A percentile compares a stretch with the other conserved stretches of the same genome.
phyloP scores from a whole-genome alignment of 2,113 vertebrate genomes.

The Hirundichthys speculiger region DNA sequence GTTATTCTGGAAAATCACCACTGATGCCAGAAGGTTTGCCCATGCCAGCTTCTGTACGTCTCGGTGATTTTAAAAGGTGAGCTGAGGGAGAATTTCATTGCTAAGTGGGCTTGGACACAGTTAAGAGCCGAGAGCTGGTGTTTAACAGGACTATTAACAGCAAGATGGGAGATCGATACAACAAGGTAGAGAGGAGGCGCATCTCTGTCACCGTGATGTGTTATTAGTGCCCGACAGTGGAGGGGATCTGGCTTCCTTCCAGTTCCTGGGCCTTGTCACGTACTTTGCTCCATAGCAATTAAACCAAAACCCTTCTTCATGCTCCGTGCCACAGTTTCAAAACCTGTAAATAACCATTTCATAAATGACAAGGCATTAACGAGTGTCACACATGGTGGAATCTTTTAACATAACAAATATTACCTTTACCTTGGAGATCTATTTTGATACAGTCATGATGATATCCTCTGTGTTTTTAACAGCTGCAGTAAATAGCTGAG shows the following conservation, averaged over 20 bases:
- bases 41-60: conserved; percentile 33
- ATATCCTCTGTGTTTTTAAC: conserved; percentile 39
- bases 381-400: conserved; percentile 23
- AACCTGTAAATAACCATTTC: conserved; percentile 67
- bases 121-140: conserved; percentile 87
- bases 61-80: conserved; percentile 54
- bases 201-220: conserved; percentile 84
- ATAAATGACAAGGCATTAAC: conserved; percentile 66
- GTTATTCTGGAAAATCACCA: background rate
- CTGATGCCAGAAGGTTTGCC: conserved; percentile 16
- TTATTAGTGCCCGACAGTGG: conserved; percentile 82
- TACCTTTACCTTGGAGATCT: conserved; percentile 50
- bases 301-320: conserved; percentile 56
- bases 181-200: conserved; percentile 80
- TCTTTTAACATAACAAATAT: conserved; percentile 62
- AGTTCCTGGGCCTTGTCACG: conserved; percentile 65
- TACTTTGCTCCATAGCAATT: conserved; percentile 73
- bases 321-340: conserved; percentile 32
- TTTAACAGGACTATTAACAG: conserved; percentile 88
- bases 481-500: conserved; percentile 18
- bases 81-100: conserved; percentile 79
- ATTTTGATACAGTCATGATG: conserved; percentile 37
- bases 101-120: conserved; percentile 86
- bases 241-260: conserved; percentile 73
- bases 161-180: conserved; percentile 87